Conservation (phyloP, 2,113 vertebrate species). For the Spea multiplicata region DNA sequence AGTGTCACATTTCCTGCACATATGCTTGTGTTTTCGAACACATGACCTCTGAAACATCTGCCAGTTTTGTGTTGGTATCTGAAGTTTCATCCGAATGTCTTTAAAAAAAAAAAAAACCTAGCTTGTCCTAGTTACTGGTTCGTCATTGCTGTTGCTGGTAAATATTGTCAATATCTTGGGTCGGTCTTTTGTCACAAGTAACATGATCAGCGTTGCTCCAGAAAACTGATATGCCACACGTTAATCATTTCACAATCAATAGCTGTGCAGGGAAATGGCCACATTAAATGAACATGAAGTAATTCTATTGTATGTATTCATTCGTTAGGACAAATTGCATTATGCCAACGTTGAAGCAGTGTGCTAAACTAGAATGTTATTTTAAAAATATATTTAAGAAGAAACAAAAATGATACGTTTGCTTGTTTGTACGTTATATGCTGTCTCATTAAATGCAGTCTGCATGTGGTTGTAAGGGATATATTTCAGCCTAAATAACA, state of each 20-base stretch:
- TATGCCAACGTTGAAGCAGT: background rate
- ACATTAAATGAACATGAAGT: constrained; percentile 24
- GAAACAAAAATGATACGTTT: no score
- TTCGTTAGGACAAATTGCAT: background rate
- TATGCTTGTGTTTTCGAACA: constrained; percentile 79
- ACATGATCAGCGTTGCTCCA: constrained; percentile 7
- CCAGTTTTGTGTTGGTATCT: constrained; percentile 72
- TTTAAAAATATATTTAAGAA: no score
- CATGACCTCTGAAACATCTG: constrained; percentile 78
- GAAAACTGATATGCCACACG: constrained; percentile 1
- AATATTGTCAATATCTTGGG: constrained; percentile 40
- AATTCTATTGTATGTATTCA: constrained; percentile 19
- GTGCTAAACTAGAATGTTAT: no score
- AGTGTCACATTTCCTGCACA: constrained; percentile 78
- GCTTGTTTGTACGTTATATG: no score
- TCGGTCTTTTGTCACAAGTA: constrained; percentile 16
- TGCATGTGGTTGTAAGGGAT: no score
- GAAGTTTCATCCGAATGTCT: constrained; percentile 66
- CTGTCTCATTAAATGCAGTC: no score
- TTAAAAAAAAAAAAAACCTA: background rate
- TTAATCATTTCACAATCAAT: constrained; percentile 28
- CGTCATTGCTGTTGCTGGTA: constrained; percentile 17
- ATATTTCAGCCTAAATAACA: no score
- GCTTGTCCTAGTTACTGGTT: background rate
- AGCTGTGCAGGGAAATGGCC: background rate